Evolutionary conservation across 2,888 invertebrate genomes (phyloP).

Genomic region (Cosmopolites sordidus): DNA sequence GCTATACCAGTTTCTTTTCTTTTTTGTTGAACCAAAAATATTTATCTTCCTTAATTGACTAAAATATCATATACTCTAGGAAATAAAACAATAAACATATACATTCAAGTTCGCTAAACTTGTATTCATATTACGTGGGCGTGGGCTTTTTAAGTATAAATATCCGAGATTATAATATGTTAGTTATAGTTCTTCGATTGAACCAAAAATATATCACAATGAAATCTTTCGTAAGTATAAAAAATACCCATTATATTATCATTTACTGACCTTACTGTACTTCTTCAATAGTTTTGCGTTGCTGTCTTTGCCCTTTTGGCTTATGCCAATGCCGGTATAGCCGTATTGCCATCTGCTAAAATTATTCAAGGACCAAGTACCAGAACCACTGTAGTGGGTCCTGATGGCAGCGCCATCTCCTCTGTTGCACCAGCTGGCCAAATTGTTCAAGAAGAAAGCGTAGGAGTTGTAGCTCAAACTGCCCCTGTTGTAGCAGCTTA

Average conservation of each 20-base stretch:
- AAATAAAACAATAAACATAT: no score
- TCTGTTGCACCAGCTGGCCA: constrained; percentile 37
- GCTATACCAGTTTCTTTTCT: not conserved
- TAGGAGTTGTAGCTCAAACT: constrained; percentile 21
- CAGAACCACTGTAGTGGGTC: constrained; percentile 37
- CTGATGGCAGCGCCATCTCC: constrained; percentile 38
- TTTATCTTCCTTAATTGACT: no score
- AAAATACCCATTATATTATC: not conserved
- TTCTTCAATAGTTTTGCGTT: constrained; percentile 12
- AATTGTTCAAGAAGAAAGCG: constrained; percentile 32
- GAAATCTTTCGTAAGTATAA: not conserved
- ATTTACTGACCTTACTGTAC: no score
- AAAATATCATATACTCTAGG: no score
- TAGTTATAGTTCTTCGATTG: not conserved
- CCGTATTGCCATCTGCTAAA: constrained; percentile 28
- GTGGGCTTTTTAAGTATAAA: not conserved
- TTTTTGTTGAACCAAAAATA: no score
- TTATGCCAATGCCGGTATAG: constrained; percentile 28
- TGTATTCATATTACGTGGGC: not conserved
- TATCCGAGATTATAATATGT: not conserved
- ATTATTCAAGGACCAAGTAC: constrained; percentile 39
- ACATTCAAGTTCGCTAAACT: not conserved
- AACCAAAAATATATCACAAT: not conserved
- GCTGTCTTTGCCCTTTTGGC: constrained; percentile 39
- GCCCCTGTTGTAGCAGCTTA: constrained; percentile 24